Evolutionary conservation across 2,797 vertebrate genomes (phyloP).

Genomic region (Silurus lanzhouensis): DNA sequence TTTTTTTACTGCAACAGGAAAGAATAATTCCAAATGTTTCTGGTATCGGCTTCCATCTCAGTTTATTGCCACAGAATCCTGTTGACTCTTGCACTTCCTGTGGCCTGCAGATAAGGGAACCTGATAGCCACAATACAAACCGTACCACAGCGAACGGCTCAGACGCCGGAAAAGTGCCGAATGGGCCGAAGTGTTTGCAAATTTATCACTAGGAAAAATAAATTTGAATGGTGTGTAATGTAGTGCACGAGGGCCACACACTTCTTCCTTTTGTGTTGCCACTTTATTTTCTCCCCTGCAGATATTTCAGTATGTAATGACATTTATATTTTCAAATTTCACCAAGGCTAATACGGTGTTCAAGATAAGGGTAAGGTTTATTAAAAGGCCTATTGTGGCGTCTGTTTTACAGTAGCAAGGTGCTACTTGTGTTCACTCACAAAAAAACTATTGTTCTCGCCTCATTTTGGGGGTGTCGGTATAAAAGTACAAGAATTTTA

Average conservation of each 20-base stretch:
- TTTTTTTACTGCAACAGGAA: slow-evolving; percentile 66
- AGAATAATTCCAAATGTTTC: slow-evolving; percentile 68
- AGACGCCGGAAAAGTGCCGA: slow-evolving; percentile 57
- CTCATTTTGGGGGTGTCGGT: background rate
- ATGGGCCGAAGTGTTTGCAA: slow-evolving; percentile 59
- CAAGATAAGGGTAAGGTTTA: slow-evolving; percentile 35
- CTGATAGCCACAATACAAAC: slow-evolving; percentile 70
- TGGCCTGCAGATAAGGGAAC: slow-evolving; percentile 77
- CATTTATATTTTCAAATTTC: slow-evolving; percentile 31
- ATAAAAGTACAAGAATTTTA: background rate
- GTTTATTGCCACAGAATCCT: slow-evolving; percentile 77
- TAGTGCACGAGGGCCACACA: slow-evolving; percentile 10
- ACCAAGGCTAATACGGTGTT: slow-evolving; percentile 35
- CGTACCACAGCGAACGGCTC: slow-evolving; percentile 43
- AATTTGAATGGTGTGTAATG: slow-evolving; percentile 48
- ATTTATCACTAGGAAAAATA: slow-evolving; percentile 63
- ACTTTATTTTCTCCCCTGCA: background rate
- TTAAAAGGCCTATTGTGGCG: slow-evolving; percentile 50
- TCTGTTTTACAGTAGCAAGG: slow-evolving; percentile 38
- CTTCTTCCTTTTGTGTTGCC: slow-evolving; percentile 23
- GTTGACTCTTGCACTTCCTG: slow-evolving; percentile 79
- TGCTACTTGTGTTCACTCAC: slow-evolving; percentile 25
- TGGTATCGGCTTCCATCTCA: slow-evolving; percentile 70
- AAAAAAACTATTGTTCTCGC: background rate
- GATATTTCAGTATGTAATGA: slow-evolving; percentile 25